These are phyloP conservation scores for Cercopithecus mona DNA, from an alignment of 2,113 vertebrate genomes.

Conservation along the genomic window DNA sequence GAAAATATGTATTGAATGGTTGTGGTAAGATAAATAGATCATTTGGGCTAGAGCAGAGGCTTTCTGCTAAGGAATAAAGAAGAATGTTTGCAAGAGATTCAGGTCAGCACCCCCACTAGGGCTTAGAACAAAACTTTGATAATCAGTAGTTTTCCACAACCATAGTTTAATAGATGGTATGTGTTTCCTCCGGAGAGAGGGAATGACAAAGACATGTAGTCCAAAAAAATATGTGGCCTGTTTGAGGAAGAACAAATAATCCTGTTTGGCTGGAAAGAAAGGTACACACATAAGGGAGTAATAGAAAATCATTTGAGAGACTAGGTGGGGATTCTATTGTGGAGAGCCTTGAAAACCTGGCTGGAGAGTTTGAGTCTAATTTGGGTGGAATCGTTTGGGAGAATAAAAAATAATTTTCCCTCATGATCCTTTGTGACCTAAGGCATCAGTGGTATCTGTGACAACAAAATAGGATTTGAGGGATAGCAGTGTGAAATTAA, in stretches of 20 bases:
- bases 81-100: neutral
- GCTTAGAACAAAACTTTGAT: slow-evolving; percentile 14
- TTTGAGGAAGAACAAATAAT: slow-evolving; percentile 48
- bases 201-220: neutral
- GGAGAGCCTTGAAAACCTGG: neutral
- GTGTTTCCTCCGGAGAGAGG: neutral
- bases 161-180: neutral
- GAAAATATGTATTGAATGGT: neutral
- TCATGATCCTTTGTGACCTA: neutral
- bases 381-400: neutral
- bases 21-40: neutral
- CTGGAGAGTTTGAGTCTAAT: neutral
- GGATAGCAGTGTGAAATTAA: neutral
- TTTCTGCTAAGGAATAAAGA: slow-evolving; percentile 23
- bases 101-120: neutral
- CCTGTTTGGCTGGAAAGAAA: slow-evolving; percentile 19
- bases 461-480: neutral
- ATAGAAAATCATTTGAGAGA: slow-evolving; percentile 29
- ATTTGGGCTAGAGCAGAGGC: neutral
- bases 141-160: slow-evolving; percentile 40
- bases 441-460: neutral
- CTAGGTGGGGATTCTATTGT: neutral
- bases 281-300: neutral
- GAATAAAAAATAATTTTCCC: neutral
- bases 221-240: slow-evolving; percentile 20